Conservation (phyloP, 2,888 invertebrate genomes). For the Drosophila emarginata region DNA sequence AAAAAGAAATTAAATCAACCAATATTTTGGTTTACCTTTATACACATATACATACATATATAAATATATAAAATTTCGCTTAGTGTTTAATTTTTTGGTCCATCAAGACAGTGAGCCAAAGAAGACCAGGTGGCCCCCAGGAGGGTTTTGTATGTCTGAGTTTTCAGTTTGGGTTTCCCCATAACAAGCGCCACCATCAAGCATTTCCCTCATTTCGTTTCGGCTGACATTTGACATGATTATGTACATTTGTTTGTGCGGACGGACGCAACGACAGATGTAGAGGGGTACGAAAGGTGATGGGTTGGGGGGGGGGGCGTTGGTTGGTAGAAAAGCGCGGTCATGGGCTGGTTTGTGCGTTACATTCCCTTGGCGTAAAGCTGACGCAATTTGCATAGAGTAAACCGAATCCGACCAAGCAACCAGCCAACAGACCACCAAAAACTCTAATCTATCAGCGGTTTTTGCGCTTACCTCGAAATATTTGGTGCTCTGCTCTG, state of each 20-base stretch:
- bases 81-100: slow-evolving; percentile 5
- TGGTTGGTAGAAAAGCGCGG: slow-evolving; percentile 16
- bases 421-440: slow-evolving; percentile 25
- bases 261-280: neutral
- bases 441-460: slow-evolving; percentile 70
- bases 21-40: slow-evolving; percentile 30
- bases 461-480: slow-evolving; percentile 45
- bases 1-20: no score
- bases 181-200: slow-evolving; percentile 5
- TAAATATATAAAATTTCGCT: neutral
- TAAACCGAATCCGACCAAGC: slow-evolving; percentile 10
- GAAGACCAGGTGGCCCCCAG: slow-evolving; percentile 18
- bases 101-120: slow-evolving; percentile 7
- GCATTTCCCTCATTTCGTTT: slow-evolving; percentile 50
- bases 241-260: slow-evolving; percentile 69
- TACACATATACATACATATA: no score
- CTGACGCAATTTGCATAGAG: slow-evolving; percentile 63
- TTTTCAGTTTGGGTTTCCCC: neutral
- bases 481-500: slow-evolving; percentile 36
- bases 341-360: slow-evolving; percentile 7
- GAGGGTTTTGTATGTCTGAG: slow-evolving; percentile 23
- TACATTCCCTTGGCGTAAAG: slow-evolving; percentile 25
- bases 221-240: slow-evolving; percentile 75
- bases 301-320: neutral
- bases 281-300: neutral